phyloP scores from a whole-genome alignment of 2,888 invertebrate genomes.

The Lamproptera curius region DNA sequence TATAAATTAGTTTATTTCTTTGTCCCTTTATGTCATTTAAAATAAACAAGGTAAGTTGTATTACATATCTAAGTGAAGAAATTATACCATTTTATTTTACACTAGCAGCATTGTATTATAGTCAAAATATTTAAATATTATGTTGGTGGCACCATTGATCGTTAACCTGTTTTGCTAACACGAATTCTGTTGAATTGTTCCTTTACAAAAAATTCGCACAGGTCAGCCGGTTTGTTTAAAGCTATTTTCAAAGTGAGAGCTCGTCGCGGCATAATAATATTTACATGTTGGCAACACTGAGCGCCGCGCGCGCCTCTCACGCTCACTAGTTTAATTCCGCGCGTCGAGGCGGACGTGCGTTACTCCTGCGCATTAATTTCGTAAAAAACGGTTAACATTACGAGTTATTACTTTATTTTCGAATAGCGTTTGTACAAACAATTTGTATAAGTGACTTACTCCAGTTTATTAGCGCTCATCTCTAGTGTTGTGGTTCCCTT shows the following conservation, averaged over 20 bases:
- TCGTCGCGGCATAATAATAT: conserved; percentile 14
- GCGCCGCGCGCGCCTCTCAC: conserved; percentile 33
- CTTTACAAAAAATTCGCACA: no score
- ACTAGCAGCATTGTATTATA: not conserved
- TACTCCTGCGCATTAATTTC: conserved; percentile 19
- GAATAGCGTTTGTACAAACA: conserved; percentile 10
- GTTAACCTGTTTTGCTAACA: not conserved
- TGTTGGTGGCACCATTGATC: not conserved
- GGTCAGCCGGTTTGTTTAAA: no score
- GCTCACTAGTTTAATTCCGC: conserved; percentile 43
- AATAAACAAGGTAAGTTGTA: not conserved
- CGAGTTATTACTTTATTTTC: conserved; percentile 38
- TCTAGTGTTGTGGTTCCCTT: conserved; percentile 39
- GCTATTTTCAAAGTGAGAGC: conserved; percentile 4
- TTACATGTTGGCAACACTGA: conserved; percentile 26
- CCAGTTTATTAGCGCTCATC: conserved; percentile 39
- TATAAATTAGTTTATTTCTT: not conserved
- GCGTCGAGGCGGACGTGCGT: conserved; percentile 31
- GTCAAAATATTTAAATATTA: not conserved
- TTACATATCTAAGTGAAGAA: not conserved
- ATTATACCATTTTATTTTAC: not conserved
- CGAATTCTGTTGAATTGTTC: no score
- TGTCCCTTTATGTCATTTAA: not conserved
- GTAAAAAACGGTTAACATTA: conserved; percentile 26
- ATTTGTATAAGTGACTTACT: conserved; percentile 34